A percentile compares a stretch with the other conserved stretches of the same genome.
phyloP scores from a whole-genome alignment of 2,113 vertebrate genomes.

The Nycticorax nycticorax region DNA sequence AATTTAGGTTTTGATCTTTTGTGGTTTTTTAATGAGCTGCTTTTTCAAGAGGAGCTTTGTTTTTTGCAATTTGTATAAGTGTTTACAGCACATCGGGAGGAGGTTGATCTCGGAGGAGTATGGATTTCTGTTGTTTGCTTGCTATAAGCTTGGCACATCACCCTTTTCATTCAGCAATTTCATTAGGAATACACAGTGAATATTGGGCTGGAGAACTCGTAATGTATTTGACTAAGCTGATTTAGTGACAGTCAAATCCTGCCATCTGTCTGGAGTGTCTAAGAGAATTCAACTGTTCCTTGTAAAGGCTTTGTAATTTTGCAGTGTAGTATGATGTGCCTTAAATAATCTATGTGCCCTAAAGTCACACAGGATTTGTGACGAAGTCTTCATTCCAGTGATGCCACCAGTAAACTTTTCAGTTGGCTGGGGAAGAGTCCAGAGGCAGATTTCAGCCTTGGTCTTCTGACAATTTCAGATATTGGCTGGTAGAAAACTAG shows the following conservation, averaged over 20 bases:
- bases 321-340: neutral
- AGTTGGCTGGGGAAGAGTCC: neutral
- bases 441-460: neutral
- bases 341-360: neutral
- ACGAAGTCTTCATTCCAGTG: slow-evolving; percentile 10
- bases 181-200: slow-evolving; percentile 12
- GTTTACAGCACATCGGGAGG: neutral
- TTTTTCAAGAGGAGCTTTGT: neutral
- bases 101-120: neutral
- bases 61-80: neutral
- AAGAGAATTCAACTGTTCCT: neutral
- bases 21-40: neutral
- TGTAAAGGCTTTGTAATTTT: neutral
- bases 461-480: neutral
- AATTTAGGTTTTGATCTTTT: neutral
- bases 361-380: slow-evolving; percentile 8
- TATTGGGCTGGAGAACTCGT: slow-evolving; percentile 28
- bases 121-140: slow-evolving; percentile 3
- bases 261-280: slow-evolving; percentile 38
- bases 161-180: slow-evolving; percentile 19
- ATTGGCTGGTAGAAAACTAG: neutral
- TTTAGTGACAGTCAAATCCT: slow-evolving; percentile 22
- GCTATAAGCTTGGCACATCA: neutral
- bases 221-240: slow-evolving; percentile 55
- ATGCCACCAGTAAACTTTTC: neutral